These are phyloP conservation scores for Drosophila antonietae DNA, from an alignment of 2,888 invertebrate genomes.

Conservation along the genomic window DNA sequence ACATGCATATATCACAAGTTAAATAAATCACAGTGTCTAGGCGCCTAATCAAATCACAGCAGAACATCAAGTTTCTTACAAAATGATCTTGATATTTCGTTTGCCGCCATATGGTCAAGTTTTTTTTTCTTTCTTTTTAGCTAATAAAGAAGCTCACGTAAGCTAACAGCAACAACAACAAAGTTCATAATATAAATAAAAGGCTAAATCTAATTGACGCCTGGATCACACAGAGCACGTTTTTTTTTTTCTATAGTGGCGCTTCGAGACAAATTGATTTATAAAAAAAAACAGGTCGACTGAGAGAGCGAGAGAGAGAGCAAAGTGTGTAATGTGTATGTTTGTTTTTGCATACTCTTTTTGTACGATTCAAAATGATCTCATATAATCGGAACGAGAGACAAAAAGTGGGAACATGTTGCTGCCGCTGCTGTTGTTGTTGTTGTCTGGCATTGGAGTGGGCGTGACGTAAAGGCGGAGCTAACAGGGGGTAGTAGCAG, in stretches of 20 bases:
- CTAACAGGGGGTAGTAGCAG: constrained; percentile 13
- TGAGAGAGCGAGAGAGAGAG: constrained; percentile 6
- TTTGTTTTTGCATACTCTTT: constrained; percentile 61
- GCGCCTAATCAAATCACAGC: constrained; percentile 30
- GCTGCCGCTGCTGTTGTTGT: constrained; percentile 22
- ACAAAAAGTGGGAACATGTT: constrained; percentile 63
- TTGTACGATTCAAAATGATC: constrained; percentile 69
- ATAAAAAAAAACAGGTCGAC: constrained; percentile 22
- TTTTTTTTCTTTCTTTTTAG: constrained; percentile 20
- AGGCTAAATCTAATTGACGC: constrained; percentile 70
- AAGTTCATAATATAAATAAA: constrained; percentile 56
- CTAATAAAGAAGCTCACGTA: constrained; percentile 69
- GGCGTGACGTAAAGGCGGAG: constrained; percentile 46
- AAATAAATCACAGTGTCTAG: constrained; percentile 57
- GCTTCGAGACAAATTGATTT: constrained; percentile 40
- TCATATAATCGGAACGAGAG: constrained; percentile 72
- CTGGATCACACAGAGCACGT: constrained; percentile 65
- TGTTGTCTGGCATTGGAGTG: constrained; percentile 62
- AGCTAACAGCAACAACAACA: constrained; percentile 35
- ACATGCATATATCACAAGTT: constrained; percentile 25
- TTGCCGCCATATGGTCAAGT: constrained; percentile 67
- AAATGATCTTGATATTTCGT: constrained; percentile 8
- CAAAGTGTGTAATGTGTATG: constrained; percentile 37
- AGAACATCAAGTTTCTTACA: constrained; percentile 9
- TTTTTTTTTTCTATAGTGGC: constrained; percentile 52